Base-by-base conservation (phyloP, 2,888 invertebrate species). In the Ceramica pisi region DNA sequence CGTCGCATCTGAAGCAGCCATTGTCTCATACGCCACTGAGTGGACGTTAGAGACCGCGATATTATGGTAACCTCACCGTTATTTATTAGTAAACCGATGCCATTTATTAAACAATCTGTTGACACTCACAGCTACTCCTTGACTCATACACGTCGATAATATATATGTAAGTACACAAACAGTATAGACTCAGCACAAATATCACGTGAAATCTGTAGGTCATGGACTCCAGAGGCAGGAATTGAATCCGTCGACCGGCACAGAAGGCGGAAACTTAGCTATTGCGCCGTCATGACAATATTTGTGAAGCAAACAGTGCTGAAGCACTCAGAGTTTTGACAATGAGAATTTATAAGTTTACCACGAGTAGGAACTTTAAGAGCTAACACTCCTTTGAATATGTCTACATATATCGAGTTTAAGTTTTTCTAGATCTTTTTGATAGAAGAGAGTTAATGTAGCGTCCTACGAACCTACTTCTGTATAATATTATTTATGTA, bases 201-300 rank as follows among this genome's bases (percentile, higher is more conserved):
- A 62, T 16, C 55, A 46, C 19, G 12, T 38, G 41, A 76, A 68
- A 61, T 68, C 50, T 53, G 46, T 67, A 63, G 57, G 48, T 46
- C 60, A 56, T 26, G 67, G 26, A 31, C 14, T 55, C 6, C 12
- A 26, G 26, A 41, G 38, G 23, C 35, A 55, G 73, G 83, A 65
- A 59, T 41, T 60, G 59, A 59, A 46, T 44, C 50, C 26, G 57
- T 38, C n/a, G 23, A 48, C 12, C 26, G 38, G 48, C 21, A 14
- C 59, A 44, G 51, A 82, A 67, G 62, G 51, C 80, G 80, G 83
- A 72, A 71, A 35, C 51, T 41, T 56, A 16, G 26, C 31, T 26
- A 23, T 55, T 31, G 57, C 50, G 26, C 26, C 51, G 23, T 48
- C 12, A 6, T 19, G 44, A 48, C 44, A 65, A 65, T 71, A 62